Percentiles rank a stretch among this genome's conserved stretches.
Conservation (phyloP, 1,140 invertebrate genomes). For the Brachystomella parvula region DNA sequence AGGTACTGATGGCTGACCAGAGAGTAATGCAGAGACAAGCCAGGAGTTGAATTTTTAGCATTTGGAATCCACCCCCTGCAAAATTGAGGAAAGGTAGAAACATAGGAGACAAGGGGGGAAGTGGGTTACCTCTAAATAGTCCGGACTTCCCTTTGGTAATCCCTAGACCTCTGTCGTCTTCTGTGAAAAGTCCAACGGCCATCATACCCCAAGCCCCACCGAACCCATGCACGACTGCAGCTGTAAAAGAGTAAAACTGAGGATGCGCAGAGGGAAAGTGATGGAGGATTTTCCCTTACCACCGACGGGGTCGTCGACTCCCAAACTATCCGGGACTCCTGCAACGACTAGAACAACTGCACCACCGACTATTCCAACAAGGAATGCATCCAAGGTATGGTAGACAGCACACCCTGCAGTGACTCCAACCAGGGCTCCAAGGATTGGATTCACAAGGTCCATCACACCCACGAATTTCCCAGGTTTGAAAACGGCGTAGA, state of each 20-base stretch:
- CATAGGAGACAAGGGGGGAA: neutral
- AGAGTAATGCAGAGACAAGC: constrained; percentile 42
- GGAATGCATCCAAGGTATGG: constrained; percentile 70
- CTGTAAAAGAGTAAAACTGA: constrained; percentile 11
- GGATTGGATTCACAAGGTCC: constrained; percentile 78
- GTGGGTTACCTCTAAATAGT: constrained; percentile 60
- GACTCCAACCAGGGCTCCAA: constrained; percentile 70
- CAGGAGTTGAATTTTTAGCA: constrained; percentile 46
- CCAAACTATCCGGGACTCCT: constrained; percentile 59
- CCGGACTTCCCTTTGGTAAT: constrained; percentile 69
- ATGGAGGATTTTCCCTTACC: constrained; percentile 53
- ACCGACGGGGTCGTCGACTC: constrained; percentile 84
- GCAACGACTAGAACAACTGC: constrained; percentile 57
- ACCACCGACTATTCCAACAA: constrained; percentile 73
- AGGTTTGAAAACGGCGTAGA: constrained; percentile 56
- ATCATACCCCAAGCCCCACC: constrained; percentile 63
- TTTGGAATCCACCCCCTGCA: constrained; percentile 45
- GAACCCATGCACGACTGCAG: constrained; percentile 41
- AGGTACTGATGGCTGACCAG: constrained; percentile 44
- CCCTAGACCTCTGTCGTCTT: constrained; percentile 66
- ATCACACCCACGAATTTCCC: constrained; percentile 54
- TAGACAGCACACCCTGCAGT: constrained; percentile 79
- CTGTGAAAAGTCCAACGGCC: constrained; percentile 82
- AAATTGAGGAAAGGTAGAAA: neutral
- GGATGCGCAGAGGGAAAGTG: neutral